phyloP scores from a whole-genome alignment of 2,888 invertebrate genomes.

The Tryphoninae sp. region DNA sequence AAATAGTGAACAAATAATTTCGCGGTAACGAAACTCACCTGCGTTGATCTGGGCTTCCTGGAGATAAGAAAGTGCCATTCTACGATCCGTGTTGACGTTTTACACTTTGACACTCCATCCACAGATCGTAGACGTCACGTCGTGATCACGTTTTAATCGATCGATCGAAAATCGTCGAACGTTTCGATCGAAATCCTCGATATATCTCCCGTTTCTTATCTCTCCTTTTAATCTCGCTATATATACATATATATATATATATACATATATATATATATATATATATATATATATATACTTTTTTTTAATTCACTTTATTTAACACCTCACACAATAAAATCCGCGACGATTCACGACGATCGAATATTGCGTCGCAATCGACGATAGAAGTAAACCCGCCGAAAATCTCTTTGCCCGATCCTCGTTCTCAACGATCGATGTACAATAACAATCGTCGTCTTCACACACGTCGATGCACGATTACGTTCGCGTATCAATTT shows the following conservation, averaged over 20 bases:
- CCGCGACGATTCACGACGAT: constrained; percentile 8
- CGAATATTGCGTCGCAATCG: neutral
- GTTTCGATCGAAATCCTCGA: neutral
- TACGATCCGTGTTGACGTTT: constrained; percentile 72
- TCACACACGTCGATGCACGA: constrained; percentile 30
- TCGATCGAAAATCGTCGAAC: neutral
- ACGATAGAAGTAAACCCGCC: neutral
- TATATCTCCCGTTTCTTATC: neutral
- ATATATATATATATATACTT: neutral
- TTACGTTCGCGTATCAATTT: neutral
- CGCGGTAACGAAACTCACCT: constrained; percentile 71
- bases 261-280: neutral
- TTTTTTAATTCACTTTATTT: neutral
- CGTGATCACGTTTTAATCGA: neutral
- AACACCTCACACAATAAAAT: neutral
- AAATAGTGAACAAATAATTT: neutral
- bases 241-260: neutral
- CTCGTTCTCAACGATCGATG: neutral
- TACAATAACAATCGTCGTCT: neutral
- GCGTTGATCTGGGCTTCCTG: constrained; percentile 77
- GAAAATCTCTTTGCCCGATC: neutral
- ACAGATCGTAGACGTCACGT: constrained; percentile 57
- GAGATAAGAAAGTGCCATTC: constrained; percentile 79
- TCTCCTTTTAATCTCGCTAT: neutral
- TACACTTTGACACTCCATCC: constrained; percentile 78